phyloP scores from a whole-genome alignment of 2,113 vertebrate genomes.

The Hippocampus zosterae region DNA sequence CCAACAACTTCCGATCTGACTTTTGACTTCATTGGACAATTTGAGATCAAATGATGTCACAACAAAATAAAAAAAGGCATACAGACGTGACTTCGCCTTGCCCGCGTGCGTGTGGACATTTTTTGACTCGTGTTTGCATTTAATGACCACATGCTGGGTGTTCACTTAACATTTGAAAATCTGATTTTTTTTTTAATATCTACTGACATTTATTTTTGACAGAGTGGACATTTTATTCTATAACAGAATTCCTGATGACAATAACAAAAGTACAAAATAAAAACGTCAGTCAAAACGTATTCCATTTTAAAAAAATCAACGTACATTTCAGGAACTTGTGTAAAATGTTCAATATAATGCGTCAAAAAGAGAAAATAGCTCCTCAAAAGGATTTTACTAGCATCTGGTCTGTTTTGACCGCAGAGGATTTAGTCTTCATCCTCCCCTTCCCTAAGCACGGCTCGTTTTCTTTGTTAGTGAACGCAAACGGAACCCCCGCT shows the following conservation, averaged over 20 bases:
- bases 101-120: background rate
- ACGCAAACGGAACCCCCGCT: background rate
- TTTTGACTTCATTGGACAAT: background rate
- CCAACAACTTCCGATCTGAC: background rate
- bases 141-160: no score
- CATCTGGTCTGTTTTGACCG: no score
- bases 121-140: no score
- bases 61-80: background rate
- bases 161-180: no score
- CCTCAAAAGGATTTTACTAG: no score
- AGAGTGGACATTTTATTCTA: background rate
- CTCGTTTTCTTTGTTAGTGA: no score
- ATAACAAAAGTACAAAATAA: background rate
- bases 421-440: no score
- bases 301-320: no score
- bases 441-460: background rate
- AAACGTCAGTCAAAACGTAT: background rate
- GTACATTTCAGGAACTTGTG: background rate
- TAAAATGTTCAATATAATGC: background rate
- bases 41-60: background rate
- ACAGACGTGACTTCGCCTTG: background rate
- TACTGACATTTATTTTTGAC: background rate
- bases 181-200: no score
- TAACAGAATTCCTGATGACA: background rate
- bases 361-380: background rate